phyloP scores from a whole-genome alignment of 2,113 vertebrate species.

The Oncorhynchus mykiss region DNA sequence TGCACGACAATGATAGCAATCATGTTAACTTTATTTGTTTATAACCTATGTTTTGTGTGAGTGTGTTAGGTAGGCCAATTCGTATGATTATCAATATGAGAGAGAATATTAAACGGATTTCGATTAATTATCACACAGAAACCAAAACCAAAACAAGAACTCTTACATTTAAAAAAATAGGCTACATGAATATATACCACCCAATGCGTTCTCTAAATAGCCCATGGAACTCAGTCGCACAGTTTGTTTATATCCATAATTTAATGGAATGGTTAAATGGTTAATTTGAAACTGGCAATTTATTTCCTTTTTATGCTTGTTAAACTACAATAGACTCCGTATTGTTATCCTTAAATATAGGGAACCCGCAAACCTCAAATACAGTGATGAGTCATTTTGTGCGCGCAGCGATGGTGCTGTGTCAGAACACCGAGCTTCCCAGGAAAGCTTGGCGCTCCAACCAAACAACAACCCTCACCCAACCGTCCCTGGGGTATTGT shows the following conservation, averaged over 20 bases:
- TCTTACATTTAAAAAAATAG: background rate
- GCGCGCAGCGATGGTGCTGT: conserved; percentile 3
- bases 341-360: conserved; percentile 4
- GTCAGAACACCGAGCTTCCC: conserved; percentile 37
- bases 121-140: background rate
- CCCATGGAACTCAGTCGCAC: background rate
- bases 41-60: background rate
- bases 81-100: background rate
- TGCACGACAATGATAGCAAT: background rate
- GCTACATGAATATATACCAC: background rate
- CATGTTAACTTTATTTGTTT: background rate
- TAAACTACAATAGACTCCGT: background rate
- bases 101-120: background rate
- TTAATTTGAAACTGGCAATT: background rate
- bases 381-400: conserved; percentile 31
- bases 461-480: conserved; percentile 13
- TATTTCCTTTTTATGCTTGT: background rate
- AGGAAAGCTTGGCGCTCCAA: conserved; percentile 26
- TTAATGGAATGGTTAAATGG: no score
- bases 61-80: no score
- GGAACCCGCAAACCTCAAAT: conserved; percentile 24
- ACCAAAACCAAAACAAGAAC: background rate
- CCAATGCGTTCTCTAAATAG: background rate
- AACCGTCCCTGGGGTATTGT: conserved; percentile 4
- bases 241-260: background rate